phyloP scores from a whole-genome alignment of 2,113 vertebrate genomes.

The Aphyosemion australe region DNA sequence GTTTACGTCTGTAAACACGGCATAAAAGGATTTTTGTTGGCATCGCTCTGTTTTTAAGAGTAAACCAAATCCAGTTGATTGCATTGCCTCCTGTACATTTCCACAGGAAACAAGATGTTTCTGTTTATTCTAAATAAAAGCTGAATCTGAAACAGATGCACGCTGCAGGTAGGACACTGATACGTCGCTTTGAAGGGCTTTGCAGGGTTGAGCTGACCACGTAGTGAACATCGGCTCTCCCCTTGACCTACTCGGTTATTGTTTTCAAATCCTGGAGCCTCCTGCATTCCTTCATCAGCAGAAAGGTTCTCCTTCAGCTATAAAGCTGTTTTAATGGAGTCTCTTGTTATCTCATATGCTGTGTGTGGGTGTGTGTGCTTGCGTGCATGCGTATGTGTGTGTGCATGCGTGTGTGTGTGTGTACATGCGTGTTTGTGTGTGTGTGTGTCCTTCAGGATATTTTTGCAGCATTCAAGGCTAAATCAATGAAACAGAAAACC shows the following conservation, averaged over 20 bases:
- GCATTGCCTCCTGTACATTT: too few relatives aligned
- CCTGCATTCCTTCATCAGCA: constrained; percentile 27
- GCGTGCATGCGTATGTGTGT: constrained; percentile 5
- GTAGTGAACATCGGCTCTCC: constrained; percentile 11
- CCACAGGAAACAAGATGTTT: neutral
- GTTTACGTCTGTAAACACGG: too few relatives aligned
- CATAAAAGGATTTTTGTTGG: too few relatives aligned
- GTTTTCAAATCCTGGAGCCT: neutral
- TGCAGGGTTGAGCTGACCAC: constrained; percentile 52
- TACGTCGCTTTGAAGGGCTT: constrained; percentile 33
- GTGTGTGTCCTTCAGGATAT: constrained; percentile 28
- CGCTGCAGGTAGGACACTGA: constrained; percentile 29
- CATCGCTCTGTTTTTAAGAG: too few relatives aligned
- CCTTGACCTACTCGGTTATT: constrained; percentile 26
- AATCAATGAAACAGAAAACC: constrained; percentile 36
- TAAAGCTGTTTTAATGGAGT: neutral
- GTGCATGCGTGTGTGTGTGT: neutral
- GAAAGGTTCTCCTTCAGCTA: constrained; percentile 29
- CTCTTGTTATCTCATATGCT: neutral
- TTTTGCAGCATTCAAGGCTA: constrained; percentile 29
- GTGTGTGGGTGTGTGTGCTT: neutral
- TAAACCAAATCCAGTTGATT: too few relatives aligned
- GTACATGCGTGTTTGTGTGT: neutral
- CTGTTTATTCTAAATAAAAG: too few relatives aligned
- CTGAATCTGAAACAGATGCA: neutral